These are phyloP conservation scores for Myiothlypis coronata DNA, from an alignment of 2,797 vertebrate species.

Conservation along the genomic window DNA sequence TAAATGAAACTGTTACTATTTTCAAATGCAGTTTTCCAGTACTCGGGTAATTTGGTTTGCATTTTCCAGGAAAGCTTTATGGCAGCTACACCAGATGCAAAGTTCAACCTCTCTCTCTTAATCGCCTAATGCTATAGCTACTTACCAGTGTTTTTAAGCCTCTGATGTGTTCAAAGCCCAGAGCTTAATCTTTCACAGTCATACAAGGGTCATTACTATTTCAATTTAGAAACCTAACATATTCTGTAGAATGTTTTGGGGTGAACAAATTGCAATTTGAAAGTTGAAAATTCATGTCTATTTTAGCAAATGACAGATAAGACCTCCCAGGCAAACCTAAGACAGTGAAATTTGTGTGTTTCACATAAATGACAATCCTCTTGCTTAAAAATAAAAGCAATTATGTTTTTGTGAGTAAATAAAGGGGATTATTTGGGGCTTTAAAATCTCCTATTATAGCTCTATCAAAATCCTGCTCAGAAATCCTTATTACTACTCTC, in stretches of 20 bases:
- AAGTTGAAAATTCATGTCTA: background rate
- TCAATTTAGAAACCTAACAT: conserved; percentile 22
- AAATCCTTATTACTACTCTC: conserved; percentile 38
- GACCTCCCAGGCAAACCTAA: conserved; percentile 36
- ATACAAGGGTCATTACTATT: conserved; percentile 16
- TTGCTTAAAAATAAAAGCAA: conserved; percentile 54
- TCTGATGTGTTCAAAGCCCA: background rate
- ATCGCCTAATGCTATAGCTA: background rate
- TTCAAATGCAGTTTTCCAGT: conserved; percentile 37
- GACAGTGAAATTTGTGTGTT: conserved; percentile 16
- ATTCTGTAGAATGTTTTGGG: background rate
- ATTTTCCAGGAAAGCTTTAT: conserved; percentile 40
- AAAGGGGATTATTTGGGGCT: background rate
- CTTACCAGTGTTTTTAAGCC: conserved; percentile 23
- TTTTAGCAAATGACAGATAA: conserved; percentile 10
- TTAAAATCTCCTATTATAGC: conserved; percentile 20
- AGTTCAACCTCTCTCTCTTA: conserved; percentile 22
- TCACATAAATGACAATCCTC: conserved; percentile 26
- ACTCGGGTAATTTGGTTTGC: conserved; percentile 30
- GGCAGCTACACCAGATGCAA: conserved; percentile 5
- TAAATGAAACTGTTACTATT: conserved; percentile 16
- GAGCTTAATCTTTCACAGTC: conserved; percentile 25
- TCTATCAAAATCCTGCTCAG: conserved; percentile 44
- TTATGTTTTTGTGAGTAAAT: conserved; percentile 42
- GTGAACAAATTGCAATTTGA: background rate